Conservation (phyloP, 2,113 vertebrate genomes). For the Hirundichthys speculiger region DNA sequence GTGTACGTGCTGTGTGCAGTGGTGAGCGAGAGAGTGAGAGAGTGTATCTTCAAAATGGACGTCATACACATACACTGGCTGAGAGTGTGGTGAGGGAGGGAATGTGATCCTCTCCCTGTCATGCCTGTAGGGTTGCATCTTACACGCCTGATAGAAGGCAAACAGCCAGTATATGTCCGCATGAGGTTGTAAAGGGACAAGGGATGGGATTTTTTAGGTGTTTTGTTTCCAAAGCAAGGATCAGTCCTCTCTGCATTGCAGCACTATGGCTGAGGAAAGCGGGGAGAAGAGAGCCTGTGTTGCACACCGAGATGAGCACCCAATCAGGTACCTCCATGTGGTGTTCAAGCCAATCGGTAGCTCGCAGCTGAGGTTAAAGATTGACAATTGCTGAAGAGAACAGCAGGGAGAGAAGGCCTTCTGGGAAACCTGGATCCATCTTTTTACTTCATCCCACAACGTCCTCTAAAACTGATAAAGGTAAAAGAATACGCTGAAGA, state of each 20-base stretch:
- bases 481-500: slow-evolving; percentile 83
- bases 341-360: slow-evolving; percentile 86
- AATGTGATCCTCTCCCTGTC: slow-evolving; percentile 59
- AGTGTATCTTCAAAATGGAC: slow-evolving; percentile 76
- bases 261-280: slow-evolving; percentile 88
- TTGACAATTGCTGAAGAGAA: slow-evolving; percentile 90
- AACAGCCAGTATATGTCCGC: slow-evolving; percentile 14
- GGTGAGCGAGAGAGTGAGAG: slow-evolving; percentile 38
- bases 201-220: slow-evolving; percentile 43
- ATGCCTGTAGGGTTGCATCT: slow-evolving; percentile 40
- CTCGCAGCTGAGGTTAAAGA: slow-evolving; percentile 92
- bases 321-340: slow-evolving; percentile 84
- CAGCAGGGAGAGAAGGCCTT: slow-evolving; percentile 89
- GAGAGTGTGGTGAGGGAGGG: slow-evolving; percentile 51
- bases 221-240: slow-evolving; percentile 58
- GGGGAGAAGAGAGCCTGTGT: slow-evolving; percentile 85
- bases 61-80: slow-evolving; percentile 62
- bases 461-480: slow-evolving; percentile 77
- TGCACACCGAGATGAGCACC: slow-evolving; percentile 80
- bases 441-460: slow-evolving; percentile 87
- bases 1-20: slow-evolving; percentile 53
- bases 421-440: slow-evolving; percentile 96
- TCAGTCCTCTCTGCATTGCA: slow-evolving; percentile 95
- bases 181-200: slow-evolving; percentile 22
- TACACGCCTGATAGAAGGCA: slow-evolving; percentile 42